Evolutionary conservation across 2,113 vertebrate genomes (phyloP).

Genomic region (Dendrocopos noguchii): DNA sequence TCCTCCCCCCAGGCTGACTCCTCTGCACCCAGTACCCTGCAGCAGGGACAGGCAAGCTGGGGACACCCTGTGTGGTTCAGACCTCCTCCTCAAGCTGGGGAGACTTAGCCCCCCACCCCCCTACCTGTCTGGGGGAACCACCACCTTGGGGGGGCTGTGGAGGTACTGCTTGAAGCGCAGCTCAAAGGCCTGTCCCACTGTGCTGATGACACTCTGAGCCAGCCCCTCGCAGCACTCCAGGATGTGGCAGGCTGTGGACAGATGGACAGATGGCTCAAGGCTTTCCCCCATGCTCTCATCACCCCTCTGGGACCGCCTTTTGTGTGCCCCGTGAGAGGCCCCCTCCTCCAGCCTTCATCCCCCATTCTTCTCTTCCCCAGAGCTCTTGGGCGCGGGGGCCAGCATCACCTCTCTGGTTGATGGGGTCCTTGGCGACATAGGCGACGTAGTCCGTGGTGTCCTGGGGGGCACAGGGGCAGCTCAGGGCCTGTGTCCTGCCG

Average conservation of each 20-base stretch:
- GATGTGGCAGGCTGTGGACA: constrained; percentile 90
- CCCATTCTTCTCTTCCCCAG: not conserved
- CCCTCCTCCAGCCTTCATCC: not conserved
- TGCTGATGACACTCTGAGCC: constrained; percentile 94
- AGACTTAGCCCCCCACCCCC: not conserved
- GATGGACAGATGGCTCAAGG: rapidly evolving
- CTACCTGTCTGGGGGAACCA: constrained; percentile 79
- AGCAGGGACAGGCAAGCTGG: not conserved
- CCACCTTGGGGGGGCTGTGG: constrained; percentile 90
- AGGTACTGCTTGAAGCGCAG: constrained; percentile 97
- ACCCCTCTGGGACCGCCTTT: rapidly evolving
- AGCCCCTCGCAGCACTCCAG: constrained; percentile 95
- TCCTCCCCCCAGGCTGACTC: constrained; percentile 88
- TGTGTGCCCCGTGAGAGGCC: rapidly evolving
- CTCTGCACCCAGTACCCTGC: constrained; percentile 80
- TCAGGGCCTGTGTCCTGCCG: not conserved
- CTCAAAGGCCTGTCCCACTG: constrained; percentile 97
- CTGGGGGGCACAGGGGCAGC: constrained; percentile 67
- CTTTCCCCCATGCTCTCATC: rapidly evolving
- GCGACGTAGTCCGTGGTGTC: constrained; percentile 87
- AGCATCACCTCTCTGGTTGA: constrained; percentile 82
- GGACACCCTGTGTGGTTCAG: not conserved
- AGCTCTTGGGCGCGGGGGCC: rapidly evolving
- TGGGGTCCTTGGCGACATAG: constrained; percentile 84
- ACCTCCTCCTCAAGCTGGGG: not conserved